Evolutionary conservation across 2,797 vertebrate species (phyloP), one percentile per base, ranked within the genome.

Genomic region (Pangasius larnaudii): DNA sequence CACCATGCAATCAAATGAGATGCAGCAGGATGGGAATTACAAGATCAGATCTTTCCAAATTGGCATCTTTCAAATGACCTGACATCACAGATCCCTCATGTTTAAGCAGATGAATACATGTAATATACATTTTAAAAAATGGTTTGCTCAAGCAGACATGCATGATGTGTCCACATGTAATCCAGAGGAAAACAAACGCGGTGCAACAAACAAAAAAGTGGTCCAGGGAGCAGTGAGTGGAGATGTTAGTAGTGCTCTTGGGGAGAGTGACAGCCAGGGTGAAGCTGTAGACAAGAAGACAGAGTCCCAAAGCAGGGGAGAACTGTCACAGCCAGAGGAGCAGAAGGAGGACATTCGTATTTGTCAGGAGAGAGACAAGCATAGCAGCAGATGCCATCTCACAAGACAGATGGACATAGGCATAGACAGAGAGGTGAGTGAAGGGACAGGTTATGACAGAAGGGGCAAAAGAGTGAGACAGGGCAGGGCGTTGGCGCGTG

Each of bases 111-210:
- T 36, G 56, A 63, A 88, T 27, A 80, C 63, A 65, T 56, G 22
- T 24, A 27, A 83, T 61, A 46, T 69, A 14, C 82, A 74, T 18
- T 56, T 46, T 78, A 67, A 83, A 84, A 85, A 24, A 80, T 27
- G 27, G 39, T 27, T 87, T 89, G 87, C 53, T 78, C 49, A 85
- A 87, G 75, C 89, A 81, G 78, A 85, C 86, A 74, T 88, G 87
- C 88, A 87, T 75, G 33, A 71, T 18, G 19, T 77, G 72, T 39
- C 63, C 75, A 58, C n/a, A 83, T 30, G 19, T 27, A 71, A 85
- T 56, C 83, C 46, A 67, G 61, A 46, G 27, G 69, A 71, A 65
- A 82, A 71, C 39, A 85, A 87, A 69, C 85, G 36, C 42, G 39
- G 49, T 84, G 63, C 83, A 90, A 69, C 19, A 49, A 61, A 78